Evolutionary conservation across 2,888 invertebrate genomes (phyloP).

Genomic region (Molanna angustata): DNA sequence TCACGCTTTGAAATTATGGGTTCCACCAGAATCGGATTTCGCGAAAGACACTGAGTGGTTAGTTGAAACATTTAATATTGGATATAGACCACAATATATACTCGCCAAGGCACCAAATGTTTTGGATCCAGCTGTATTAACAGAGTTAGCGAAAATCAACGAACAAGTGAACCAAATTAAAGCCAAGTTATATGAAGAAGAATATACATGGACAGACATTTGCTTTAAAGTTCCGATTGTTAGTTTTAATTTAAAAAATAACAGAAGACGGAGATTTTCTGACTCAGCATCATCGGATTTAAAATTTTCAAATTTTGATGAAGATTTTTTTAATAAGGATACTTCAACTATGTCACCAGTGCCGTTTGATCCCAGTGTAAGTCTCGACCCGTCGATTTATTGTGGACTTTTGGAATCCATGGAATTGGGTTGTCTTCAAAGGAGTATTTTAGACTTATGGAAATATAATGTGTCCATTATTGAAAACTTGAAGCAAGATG

Average conservation of each 20-base stretch:
- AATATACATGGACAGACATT: conserved; percentile 40
- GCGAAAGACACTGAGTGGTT: conserved; percentile 70
- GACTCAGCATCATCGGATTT: background rate
- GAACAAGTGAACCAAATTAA: conserved; percentile 47
- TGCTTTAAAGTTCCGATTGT: conserved; percentile 49
- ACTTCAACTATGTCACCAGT: conserved; percentile 20
- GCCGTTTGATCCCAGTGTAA: conserved; percentile 56
- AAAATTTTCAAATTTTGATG: conserved; percentile 28
- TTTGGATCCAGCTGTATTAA: conserved; percentile 59
- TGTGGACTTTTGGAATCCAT: conserved; percentile 63
- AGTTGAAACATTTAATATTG: conserved; percentile 62
- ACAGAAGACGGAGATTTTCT: conserved; percentile 34
- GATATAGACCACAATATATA: conserved; percentile 59
- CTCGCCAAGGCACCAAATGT: conserved; percentile 67
- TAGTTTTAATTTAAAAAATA: conserved; percentile 38
- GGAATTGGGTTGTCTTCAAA: conserved; percentile 59
- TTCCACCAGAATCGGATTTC: conserved; percentile 69
- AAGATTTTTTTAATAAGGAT: conserved; percentile 40
- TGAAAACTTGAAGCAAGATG: conserved; percentile 53
- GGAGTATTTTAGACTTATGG: conserved; percentile 71
- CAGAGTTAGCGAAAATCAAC: conserved; percentile 52
- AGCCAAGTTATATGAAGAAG: conserved; percentile 39
- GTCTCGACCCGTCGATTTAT: conserved; percentile 57
- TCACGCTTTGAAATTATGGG: conserved; percentile 74
- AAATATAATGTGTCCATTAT: conserved; percentile 56